Conservation (phyloP, 2,888 invertebrate genomes). For the Platycheirus albimanus region DNA sequence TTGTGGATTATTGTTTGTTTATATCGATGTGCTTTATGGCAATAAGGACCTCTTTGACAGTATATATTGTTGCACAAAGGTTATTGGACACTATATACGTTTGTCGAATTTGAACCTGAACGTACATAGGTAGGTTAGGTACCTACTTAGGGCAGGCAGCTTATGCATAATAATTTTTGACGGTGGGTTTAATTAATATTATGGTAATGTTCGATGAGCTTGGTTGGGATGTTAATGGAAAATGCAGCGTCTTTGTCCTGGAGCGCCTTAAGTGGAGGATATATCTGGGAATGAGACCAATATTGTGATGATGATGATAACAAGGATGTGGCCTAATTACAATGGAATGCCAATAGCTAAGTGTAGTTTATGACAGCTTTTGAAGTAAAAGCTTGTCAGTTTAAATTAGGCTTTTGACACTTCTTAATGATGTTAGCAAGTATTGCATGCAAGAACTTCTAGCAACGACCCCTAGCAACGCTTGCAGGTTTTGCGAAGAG, state of each 20-base stretch:
- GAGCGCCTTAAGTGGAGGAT: too few species aligned
- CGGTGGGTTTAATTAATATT: conserved; percentile 5
- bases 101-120: too few species aligned
- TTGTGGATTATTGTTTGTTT: conserved; percentile 26
- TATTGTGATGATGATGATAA: neutral
- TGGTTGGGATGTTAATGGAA: neutral
- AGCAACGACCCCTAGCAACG: too few species aligned
- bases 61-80: neutral
- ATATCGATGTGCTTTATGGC: neutral
- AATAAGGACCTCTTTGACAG: neutral
- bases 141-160: neutral
- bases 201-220: neutral
- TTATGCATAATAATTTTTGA: neutral
- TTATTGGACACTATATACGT: neutral
- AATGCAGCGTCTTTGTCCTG: neutral
- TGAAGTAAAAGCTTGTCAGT: neutral
- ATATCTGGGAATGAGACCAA: too few species aligned
- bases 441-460: too few species aligned
- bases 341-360: neutral
- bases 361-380: neutral
- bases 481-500: too few species aligned
- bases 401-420: too few species aligned
- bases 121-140: too few species aligned
- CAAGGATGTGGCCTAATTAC: neutral
- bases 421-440: too few species aligned